Evolutionary conservation across 2,113 vertebrate genomes (phyloP), one percentile per base, ranked within the genome.

Genomic region (Columba janthina): DNA sequence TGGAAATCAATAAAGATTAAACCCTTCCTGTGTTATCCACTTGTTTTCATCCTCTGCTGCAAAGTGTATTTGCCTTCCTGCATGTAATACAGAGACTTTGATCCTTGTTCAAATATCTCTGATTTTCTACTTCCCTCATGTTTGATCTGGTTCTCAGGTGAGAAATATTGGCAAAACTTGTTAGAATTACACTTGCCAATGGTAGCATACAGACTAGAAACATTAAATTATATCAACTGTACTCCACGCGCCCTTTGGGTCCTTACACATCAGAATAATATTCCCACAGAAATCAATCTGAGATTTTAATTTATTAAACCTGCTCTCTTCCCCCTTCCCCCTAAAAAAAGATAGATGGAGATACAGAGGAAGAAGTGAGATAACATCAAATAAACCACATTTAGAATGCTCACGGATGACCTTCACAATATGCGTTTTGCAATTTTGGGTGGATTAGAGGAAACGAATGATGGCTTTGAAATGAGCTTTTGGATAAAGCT

Each of bases 381-480:
- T 71, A 75, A 58, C 56, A 84, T 88, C 86, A 83, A 93, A 92
- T 96, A 84, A 93, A 96, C 28, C 64, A 82, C 93, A 86, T 94
- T 96, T 81, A 14, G 21, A 81, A 72, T 86, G 53, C 61, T 96
- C 92, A 54, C 2, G 6, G 83, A 91, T 88, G 95, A 97, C 97
- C 97, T 97, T 98, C 96, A 93, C 92, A 88, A 96, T 92, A 96
- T 74, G 90, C 42, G 12, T 64, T 97, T 92, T 88, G 95, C 95
- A 97, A 97, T 98, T 98, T 98, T 97, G 95, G 95, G 85, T 96
- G 96, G 97, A 98, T 98, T 98, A 98, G 92, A 96, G 95, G 80
- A 86, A 97, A 98, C 95, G 97, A 98, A 97, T 97, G 96, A 97
- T 82, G 95, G 97, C 96, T 98, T 97, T 95, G 93, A 97, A 97